Conservation (phyloP, 2,113 vertebrate species). For the Sinocyclocheilus anophthalmus region DNA sequence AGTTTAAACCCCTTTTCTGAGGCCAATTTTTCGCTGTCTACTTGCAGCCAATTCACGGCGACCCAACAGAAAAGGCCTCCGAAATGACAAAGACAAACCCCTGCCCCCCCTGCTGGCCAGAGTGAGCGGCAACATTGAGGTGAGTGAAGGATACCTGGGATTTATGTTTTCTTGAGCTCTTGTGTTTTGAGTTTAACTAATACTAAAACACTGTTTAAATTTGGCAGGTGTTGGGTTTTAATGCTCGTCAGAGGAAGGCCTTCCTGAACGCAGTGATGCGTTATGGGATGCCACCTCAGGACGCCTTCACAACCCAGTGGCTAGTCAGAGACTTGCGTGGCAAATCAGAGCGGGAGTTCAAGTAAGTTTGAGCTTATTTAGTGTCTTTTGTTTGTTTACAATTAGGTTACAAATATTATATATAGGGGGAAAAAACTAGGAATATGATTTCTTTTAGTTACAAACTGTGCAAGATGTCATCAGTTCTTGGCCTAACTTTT, state of each 20-base stretch:
- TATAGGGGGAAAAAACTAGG: neutral
- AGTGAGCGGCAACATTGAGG: constrained; percentile 97
- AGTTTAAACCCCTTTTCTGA: neutral
- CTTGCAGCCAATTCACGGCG: constrained; percentile 86
- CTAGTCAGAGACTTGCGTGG: constrained; percentile 94
- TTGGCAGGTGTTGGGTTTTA: constrained; percentile 91
- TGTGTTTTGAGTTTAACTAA: neutral
- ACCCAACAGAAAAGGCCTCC: constrained; percentile 92
- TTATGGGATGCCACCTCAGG: constrained; percentile 98
- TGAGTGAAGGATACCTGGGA: constrained; percentile 55
- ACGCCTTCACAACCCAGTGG: constrained; percentile 98
- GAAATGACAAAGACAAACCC: constrained; percentile 96
- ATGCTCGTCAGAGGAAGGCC: constrained; percentile 94
- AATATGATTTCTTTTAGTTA: neutral
- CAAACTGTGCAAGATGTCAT: neutral
- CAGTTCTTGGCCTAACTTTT: neutral
- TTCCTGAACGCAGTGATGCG: constrained; percentile 99
- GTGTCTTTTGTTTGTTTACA: neutral
- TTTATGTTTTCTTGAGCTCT: neutral
- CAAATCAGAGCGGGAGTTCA: constrained; percentile 98
- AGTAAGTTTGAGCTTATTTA: constrained; percentile 74
- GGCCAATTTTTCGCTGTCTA: neutral
- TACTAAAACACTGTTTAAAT: neutral
- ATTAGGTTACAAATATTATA: neutral
- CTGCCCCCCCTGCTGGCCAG: constrained; percentile 96